Evolutionary conservation across 1,140 invertebrate genomes (phyloP).

Genomic region (Brachystomella parvula): DNA sequence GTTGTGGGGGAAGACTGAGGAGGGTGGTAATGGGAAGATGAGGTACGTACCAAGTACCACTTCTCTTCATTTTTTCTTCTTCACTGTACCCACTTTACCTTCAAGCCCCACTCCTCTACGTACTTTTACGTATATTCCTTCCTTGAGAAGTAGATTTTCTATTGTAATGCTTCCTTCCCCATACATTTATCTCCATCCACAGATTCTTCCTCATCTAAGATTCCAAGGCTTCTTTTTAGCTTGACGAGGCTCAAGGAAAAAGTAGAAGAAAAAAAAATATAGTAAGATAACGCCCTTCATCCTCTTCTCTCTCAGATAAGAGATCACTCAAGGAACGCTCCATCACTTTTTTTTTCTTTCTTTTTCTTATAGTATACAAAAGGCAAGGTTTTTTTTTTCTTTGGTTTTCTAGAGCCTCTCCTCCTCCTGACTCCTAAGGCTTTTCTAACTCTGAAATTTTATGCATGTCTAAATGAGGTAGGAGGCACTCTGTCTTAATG

Average conservation of each 20-base stretch:
- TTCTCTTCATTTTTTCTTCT: too few species aligned
- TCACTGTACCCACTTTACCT: too few species aligned
- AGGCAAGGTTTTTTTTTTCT: neutral
- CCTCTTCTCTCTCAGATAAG: neutral
- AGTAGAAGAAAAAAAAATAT: too few species aligned
- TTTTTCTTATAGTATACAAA: neutral
- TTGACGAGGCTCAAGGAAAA: too few species aligned
- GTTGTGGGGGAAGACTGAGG: too few species aligned
- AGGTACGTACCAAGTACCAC: too few species aligned
- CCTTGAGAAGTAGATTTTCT: too few species aligned
- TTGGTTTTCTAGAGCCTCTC: neutral
- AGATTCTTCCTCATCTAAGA: neutral
- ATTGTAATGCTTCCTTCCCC: too few species aligned
- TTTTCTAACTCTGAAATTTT: neutral
- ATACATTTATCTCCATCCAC: neutral
- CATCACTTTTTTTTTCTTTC: neutral
- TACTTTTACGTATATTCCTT: too few species aligned
- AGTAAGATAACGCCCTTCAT: neutral
- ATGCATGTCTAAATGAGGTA: neutral
- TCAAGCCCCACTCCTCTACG: too few species aligned
- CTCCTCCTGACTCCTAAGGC: neutral
- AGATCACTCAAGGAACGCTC: neutral
- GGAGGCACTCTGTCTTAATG: constrained; percentile 2
- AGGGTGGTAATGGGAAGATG: too few species aligned
- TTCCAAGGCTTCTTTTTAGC: neutral